phyloP scores from a whole-genome alignment of 2,888 invertebrate species.

The Opisthograptis luteolata region DNA sequence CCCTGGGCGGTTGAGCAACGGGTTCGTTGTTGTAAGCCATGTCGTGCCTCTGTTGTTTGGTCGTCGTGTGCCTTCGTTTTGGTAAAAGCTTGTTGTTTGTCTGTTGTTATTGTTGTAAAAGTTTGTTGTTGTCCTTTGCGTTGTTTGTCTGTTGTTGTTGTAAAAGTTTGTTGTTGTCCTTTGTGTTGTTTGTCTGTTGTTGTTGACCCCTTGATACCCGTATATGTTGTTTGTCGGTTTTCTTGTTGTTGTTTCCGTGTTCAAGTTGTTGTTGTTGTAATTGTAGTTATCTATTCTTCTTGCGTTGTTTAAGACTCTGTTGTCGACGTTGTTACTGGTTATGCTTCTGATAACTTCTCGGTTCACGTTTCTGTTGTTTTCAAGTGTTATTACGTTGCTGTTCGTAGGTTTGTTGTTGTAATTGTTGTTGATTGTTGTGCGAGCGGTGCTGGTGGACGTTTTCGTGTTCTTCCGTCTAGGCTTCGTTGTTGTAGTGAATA shows the following conservation, averaged over 20 bases:
- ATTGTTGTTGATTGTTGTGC: no score
- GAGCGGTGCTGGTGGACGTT: no score
- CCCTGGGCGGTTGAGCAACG: constrained; percentile 54
- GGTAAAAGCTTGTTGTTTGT: constrained; percentile 4
- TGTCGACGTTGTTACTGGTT: constrained; percentile 10
- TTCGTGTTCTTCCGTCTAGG: constrained; percentile 42
- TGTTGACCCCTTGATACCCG: constrained; percentile 1
- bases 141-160: constrained; percentile 14
- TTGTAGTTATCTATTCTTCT: constrained; percentile 17
- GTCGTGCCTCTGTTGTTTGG: constrained; percentile 19
- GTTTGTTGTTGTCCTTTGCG: constrained; percentile 11
- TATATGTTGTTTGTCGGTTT: constrained; percentile 1
- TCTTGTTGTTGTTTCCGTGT: not conserved
- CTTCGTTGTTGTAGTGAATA: constrained; percentile 42
- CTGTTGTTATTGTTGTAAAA: not conserved
- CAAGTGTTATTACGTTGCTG: constrained; percentile 8
- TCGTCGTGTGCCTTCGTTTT: constrained; percentile 14
- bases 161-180: constrained; percentile 8
- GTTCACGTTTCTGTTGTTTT: constrained; percentile 25
- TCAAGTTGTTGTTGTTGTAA: constrained; percentile 24
- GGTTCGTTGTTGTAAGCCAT: constrained; percentile 37
- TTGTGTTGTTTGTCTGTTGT: constrained; percentile 8
- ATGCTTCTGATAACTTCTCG: constrained; percentile 14
- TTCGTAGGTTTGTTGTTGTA: not conserved
- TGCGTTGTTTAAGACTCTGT: not conserved